Base-by-base conservation (phyloP, 2,888 invertebrate species). In the Hecatera dysodea region DNA sequence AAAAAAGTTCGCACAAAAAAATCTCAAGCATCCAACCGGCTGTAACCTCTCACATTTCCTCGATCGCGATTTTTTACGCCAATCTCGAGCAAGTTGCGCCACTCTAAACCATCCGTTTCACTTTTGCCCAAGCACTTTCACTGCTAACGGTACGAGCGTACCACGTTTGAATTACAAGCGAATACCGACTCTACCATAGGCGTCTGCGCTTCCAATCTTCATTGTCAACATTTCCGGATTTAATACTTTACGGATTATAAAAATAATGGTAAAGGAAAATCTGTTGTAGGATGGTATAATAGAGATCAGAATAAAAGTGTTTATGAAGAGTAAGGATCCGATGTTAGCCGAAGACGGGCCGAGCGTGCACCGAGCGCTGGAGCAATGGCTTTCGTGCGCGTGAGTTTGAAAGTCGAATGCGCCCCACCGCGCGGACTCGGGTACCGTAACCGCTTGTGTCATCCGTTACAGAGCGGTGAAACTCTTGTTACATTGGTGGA, bases 401-500 rank as follows among this genome's bases (percentile, higher is more conserved):
- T 89, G 92, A 92, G 94, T 93, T 92, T 91, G 92, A 93, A 94
- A 94, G 93, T 92, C 90, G 84, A 82, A 82, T 82, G 73, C 86
- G 86, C 89, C 85, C 87, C 82, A 77, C 86, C 80, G 78, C 78
- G 72, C 75, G 63, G 80, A 75, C 84, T 78, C 86, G 86, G 80
- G 91, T 94, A 94, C 94, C 94, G 95, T 95, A 94, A 94, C 93
- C 87, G 90, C 94, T 95, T 95, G 95, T 95, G 95, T 95, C 95
- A 95, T 95, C 94, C 93, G 93, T 93, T 93, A 93, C 92, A 89
- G 90, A 86, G 87, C 92, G 92, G 93, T 93, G 94, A 93, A 94
- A 94, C 92, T 91, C 88, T 89, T 90, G 91, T 94, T 93, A 94
- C 93, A 92, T 93, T 87, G 86, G 67, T 73, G 86, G 81, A 92